Conservation (phyloP, 2,797 vertebrate species). For the Cyprinodon diabolis region DNA sequence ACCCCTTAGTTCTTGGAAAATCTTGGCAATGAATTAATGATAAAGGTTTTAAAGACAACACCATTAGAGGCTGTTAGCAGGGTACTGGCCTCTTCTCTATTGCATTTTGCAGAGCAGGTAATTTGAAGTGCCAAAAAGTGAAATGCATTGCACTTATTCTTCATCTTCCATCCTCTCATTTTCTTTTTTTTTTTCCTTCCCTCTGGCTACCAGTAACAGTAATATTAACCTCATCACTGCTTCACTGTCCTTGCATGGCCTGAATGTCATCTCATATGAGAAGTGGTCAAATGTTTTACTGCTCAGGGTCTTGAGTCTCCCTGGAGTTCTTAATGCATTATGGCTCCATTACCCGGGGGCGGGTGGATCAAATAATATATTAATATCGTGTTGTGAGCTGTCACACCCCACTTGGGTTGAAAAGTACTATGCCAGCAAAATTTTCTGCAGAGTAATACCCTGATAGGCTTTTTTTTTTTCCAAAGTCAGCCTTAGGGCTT, state of each 20-base stretch:
- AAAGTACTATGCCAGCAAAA: conserved; percentile 53
- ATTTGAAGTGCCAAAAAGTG: conserved; percentile 38
- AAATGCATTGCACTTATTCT: conserved; percentile 33
- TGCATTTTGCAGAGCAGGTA: conserved; percentile 46
- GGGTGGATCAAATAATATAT: conserved; percentile 65
- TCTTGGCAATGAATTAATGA: conserved; percentile 70
- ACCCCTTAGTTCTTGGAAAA: conserved; percentile 47
- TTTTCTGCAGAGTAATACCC: conserved; percentile 57
- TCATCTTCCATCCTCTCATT: conserved; percentile 14
- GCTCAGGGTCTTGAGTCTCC: conserved; percentile 43
- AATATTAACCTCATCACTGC: conserved; percentile 44
- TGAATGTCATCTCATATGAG: conserved; percentile 37
- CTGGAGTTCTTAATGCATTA: conserved; percentile 55
- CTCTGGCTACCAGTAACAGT: conserved; percentile 31
- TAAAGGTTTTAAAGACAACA: conserved; percentile 68
- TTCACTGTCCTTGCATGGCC: conserved; percentile 54
- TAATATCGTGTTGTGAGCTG: conserved; percentile 55
- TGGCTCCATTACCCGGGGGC: conserved; percentile 44
- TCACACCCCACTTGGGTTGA: conserved; percentile 52
- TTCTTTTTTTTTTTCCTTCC: conserved; percentile 20
- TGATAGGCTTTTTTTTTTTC: conserved; percentile 16
- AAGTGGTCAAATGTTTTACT: conserved; percentile 56
- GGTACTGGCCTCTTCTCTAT: conserved; percentile 22
- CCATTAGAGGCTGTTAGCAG: conserved; percentile 52
- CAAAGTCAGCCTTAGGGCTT: conserved; percentile 26